phyloP scores from a whole-genome alignment of 2,113 vertebrate species.

The Corythaixoides concolor region DNA sequence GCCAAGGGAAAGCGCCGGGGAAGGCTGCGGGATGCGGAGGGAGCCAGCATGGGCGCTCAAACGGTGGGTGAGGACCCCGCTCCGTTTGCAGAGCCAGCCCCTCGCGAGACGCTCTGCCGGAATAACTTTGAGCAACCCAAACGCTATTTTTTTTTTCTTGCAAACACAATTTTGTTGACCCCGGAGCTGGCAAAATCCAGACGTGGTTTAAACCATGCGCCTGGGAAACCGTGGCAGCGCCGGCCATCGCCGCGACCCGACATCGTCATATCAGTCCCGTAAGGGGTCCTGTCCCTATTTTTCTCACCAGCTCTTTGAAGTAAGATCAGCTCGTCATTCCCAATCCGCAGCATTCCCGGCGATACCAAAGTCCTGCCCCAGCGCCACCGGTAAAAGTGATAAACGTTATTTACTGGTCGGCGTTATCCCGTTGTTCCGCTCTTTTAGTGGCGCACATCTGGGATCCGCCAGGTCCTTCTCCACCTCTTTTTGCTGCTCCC shows the following conservation, averaged over 20 bases:
- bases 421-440: not conserved
- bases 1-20: not conserved
- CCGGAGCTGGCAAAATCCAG: not conserved
- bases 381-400: accelerated
- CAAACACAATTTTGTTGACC: not conserved
- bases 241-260: accelerated
- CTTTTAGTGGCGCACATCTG: not conserved
- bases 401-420: not conserved
- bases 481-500: not conserved
- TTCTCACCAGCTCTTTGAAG: not conserved
- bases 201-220: not conserved
- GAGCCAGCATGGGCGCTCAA: accelerated
- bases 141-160: not conserved
- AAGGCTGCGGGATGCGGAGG: accelerated
- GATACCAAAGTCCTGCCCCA: not conserved
- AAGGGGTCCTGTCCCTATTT: accelerated
- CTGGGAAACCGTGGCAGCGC: accelerated
- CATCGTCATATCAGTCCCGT: accelerated
- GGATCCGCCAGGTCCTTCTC: not conserved
- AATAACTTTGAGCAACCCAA: accelerated
- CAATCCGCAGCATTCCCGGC: accelerated
- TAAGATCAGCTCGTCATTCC: not conserved
- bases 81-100: not conserved
- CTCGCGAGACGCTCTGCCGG: not conserved
- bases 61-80: not conserved